These are phyloP conservation scores for Threskiornis aethiopicus DNA, from an alignment of 2,797 vertebrate species.

Conservation along the genomic window DNA sequence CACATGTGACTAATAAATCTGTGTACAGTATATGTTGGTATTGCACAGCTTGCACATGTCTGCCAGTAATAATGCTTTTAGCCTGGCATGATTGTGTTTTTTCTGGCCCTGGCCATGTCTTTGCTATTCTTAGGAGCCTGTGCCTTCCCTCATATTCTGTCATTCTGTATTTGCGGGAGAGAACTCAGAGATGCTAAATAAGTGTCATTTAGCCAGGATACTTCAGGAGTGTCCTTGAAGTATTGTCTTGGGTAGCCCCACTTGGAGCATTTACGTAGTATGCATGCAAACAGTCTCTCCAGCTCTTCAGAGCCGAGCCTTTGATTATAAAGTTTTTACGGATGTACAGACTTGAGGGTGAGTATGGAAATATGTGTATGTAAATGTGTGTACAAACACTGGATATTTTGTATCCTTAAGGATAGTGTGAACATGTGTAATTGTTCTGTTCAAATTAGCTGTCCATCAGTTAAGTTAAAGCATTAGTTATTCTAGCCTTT, in stretches of 20 bases:
- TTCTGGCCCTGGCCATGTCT: background rate
- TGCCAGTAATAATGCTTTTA: background rate
- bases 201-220: background rate
- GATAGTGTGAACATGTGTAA: accelerated
- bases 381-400: background rate
- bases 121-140: background rate
- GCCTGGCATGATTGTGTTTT: background rate
- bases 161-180: background rate
- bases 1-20: accelerated
- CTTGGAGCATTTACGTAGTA: background rate
- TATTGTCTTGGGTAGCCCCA: background rate
- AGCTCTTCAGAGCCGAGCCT: background rate
- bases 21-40: background rate
- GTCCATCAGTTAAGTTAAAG: background rate
- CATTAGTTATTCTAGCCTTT: too few relatives aligned
- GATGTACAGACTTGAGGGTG: background rate
- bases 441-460: background rate
- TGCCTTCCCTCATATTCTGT: background rate
- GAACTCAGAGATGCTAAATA: background rate
- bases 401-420: background rate
- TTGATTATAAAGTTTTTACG: background rate
- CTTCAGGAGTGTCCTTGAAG: background rate
- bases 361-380: background rate
- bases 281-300: background rate
- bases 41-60: background rate